A percentile compares a stretch with the other conserved stretches of the same genome.
Evolutionary conservation across 2,888 invertebrate genomes (phyloP).

Genomic region (Drosophila melanocephala): DNA sequence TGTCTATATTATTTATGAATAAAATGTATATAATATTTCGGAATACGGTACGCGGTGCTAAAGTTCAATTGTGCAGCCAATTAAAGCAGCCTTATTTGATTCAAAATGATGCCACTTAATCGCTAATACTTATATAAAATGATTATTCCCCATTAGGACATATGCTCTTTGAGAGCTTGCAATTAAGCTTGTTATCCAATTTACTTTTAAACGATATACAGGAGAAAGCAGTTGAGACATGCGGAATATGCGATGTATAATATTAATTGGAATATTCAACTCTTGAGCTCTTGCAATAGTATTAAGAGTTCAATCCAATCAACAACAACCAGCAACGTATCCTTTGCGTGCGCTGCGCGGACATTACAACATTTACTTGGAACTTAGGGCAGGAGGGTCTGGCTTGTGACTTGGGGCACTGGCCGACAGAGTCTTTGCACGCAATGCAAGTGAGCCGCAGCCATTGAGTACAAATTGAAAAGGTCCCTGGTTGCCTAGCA

Average conservation of each 20-base stretch:
- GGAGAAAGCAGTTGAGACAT: slow-evolving; percentile 6
- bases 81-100: neutral
- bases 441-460: slow-evolving; percentile 57
- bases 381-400: neutral
- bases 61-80: neutral
- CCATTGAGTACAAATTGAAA: slow-evolving; percentile 60
- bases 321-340: slow-evolving; percentile 3
- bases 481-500: slow-evolving; percentile 54
- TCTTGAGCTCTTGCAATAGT: slow-evolving; percentile 18
- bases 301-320: slow-evolving; percentile 10
- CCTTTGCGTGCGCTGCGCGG: slow-evolving; percentile 31
- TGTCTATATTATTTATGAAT: too few species aligned
- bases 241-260: slow-evolving; percentile 14
- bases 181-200: slow-evolving; percentile 22
- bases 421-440: slow-evolving; percentile 35
- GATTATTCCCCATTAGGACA: neutral
- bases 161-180: neutral
- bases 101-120: neutral
- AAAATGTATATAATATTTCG: neutral
- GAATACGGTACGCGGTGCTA: neutral
- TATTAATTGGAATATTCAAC: slow-evolving; percentile 44
- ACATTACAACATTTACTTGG: neutral
- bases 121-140: neutral
- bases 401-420: slow-evolving; percentile 2
- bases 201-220: neutral